Percentiles rank a stretch among this genome's conserved stretches.
Evolutionary conservation across 1,140 invertebrate species (phyloP).

Genomic region (Drosophila subpulchrella): DNA sequence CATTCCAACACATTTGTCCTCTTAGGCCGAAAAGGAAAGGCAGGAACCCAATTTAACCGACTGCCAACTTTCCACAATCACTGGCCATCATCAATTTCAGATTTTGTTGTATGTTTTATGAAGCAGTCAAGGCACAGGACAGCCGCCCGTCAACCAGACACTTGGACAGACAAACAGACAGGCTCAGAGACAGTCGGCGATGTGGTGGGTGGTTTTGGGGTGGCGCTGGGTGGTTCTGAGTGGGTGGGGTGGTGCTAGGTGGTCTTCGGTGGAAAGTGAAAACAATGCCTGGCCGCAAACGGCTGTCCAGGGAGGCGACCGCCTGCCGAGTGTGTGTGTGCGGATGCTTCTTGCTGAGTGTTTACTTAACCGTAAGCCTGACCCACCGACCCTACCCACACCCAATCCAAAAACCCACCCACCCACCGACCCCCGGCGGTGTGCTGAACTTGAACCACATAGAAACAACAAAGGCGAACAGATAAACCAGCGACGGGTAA

Average conservation of each 20-base stretch:
- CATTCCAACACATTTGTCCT: neutral
- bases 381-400: conserved; percentile 27
- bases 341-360: conserved; percentile 66
- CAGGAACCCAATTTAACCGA: conserved; percentile 81
- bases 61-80: conserved; percentile 82
- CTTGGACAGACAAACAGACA: conserved; percentile 50
- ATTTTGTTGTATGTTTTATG: conserved; percentile 83
- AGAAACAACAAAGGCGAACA: conserved; percentile 43
- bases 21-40: conserved; percentile 35
- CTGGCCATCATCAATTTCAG: conserved; percentile 83
- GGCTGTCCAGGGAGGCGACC: conserved; percentile 65
- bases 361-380: conserved; percentile 77
- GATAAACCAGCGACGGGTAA: conserved; percentile 64
- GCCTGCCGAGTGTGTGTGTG: conserved; percentile 49
- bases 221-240: neutral
- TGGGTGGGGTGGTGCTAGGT: conserved; percentile 2
- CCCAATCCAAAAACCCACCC: neutral
- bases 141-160: conserved; percentile 55
- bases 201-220: conserved; percentile 1
- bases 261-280: conserved; percentile 60
- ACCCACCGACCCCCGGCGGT: conserved; percentile 16
- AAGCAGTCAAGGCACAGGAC: conserved; percentile 58
- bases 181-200: conserved; percentile 36
- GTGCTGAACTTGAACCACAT: conserved; percentile 67
- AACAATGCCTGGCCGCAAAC: conserved; percentile 72